Evolutionary conservation across 2,113 vertebrate genomes (phyloP).

Genomic region (Brachypteracias leptosomus): DNA sequence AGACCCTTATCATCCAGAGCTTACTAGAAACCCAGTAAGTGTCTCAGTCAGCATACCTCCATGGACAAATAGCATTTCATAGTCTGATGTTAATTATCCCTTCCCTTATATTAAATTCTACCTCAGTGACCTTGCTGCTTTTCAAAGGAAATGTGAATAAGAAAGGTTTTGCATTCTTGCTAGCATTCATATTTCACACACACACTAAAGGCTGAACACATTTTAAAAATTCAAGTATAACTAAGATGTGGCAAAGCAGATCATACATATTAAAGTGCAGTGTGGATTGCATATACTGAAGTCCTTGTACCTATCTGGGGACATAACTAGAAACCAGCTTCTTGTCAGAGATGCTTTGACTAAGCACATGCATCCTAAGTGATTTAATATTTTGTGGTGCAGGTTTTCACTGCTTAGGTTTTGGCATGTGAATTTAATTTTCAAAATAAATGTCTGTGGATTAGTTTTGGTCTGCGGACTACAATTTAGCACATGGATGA

Average conservation of each 20-base stretch:
- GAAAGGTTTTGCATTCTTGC: neutral
- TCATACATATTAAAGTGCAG: conserved; percentile 5
- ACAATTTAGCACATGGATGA: conserved; percentile 46
- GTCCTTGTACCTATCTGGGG: neutral
- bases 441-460: conserved; percentile 30
- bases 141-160: neutral
- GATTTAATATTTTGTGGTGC: neutral
- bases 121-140: neutral
- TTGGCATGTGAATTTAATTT: conserved; percentile 26
- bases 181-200: conserved; percentile 2
- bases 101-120: neutral
- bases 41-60: neutral
- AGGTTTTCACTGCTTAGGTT: neutral
- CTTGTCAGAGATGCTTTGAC: neutral
- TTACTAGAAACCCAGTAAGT: neutral
- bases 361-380: neutral
- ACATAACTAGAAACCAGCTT: neutral
- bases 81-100: neutral
- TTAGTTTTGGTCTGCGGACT: conserved; percentile 34
- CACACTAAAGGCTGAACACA: neutral
- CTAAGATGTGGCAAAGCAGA: neutral
- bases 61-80: neutral
- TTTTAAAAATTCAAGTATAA: conserved; percentile 17
- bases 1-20: neutral
- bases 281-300: neutral